These are phyloP conservation scores for Kryptopterus vitreolus DNA, from an alignment of 2,797 vertebrate species.

Conservation along the genomic window DNA sequence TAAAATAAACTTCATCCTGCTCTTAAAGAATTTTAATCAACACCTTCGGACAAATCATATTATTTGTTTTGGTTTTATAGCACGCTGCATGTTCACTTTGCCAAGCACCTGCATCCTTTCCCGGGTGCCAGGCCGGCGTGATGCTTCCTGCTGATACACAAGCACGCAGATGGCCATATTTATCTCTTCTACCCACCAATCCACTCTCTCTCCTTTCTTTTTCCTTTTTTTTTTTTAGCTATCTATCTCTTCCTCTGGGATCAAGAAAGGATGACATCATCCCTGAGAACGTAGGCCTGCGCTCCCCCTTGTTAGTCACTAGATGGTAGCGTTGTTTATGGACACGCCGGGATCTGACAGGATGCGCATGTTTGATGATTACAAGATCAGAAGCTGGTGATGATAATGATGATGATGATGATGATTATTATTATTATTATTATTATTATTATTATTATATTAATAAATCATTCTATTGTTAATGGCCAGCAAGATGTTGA, in stretches of 20 bases:
- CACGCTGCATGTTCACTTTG: not conserved
- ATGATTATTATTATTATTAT: not conserved
- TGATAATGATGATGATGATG: not conserved
- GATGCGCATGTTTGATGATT: not conserved
- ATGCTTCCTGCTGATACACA: constrained; percentile 38
- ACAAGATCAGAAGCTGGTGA: not conserved
- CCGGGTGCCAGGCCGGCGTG: not conserved
- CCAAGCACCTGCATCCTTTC: constrained; percentile 13
- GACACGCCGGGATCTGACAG: not conserved
- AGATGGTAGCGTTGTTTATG: constrained; percentile 60
- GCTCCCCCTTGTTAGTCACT: constrained; percentile 55
- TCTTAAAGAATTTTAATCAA: not conserved
- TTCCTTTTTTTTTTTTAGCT: constrained; percentile 1
- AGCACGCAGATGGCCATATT: constrained; percentile 42
- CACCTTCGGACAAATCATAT: not conserved
- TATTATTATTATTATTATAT: not conserved
- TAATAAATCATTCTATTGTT: not conserved
- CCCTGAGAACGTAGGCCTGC: constrained; percentile 21
- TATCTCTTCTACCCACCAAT: not conserved
- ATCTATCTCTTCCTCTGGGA: constrained; percentile 9
- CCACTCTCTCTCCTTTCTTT: no score
- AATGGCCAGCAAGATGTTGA: not conserved
- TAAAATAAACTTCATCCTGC: not conserved
- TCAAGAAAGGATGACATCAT: constrained; percentile 49
- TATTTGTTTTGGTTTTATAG: not conserved